A percentile compares a stretch with the other conserved stretches of the same genome.
Evolutionary conservation across 92 coral and sea anemone species (phyloP).

Genomic region (Metridium senile): DNA sequence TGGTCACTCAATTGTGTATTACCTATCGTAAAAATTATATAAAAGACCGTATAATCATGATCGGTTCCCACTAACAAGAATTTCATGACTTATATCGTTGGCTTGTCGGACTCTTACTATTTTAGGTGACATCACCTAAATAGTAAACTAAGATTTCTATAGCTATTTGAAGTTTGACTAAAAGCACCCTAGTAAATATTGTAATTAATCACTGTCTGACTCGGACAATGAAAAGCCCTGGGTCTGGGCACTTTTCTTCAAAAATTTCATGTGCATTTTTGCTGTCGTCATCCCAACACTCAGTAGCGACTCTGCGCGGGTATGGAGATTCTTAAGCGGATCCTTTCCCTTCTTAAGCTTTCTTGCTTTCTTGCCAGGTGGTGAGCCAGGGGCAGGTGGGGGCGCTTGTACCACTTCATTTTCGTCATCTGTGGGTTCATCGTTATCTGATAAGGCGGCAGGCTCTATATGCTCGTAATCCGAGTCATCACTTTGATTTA

Average conservation of each 20-base stretch:
- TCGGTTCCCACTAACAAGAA: no score
- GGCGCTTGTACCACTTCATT: constrained; percentile 6
- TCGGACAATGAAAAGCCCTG: background rate
- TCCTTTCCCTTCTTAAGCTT: constrained; percentile 7
- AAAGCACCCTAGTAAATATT: background rate
- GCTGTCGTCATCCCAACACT: background rate
- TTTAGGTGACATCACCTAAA: background rate
- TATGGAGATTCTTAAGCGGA: constrained; percentile 4
- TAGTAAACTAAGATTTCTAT: background rate
- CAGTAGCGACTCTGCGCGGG: constrained; percentile 9
- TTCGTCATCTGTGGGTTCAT: no score
- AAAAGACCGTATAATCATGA: no score
- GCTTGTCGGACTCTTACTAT: background rate
- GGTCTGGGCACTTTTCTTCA: background rate
- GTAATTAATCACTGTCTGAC: constrained; percentile 1
- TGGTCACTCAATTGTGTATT: no score
- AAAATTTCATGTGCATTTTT: constrained; percentile 1
- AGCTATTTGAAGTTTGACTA: background rate
- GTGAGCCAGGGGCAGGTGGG: constrained; percentile 1
- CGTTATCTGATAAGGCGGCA: no score
- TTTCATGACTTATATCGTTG: no score
- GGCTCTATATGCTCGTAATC: no score
- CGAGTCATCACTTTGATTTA: no score
- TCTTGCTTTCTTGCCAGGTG: constrained; percentile 9
- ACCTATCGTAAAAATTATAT: no score